These are phyloP conservation scores for Periplaneta americana DNA, from an alignment of 1,140 invertebrate species.

Conservation along the genomic window DNA sequence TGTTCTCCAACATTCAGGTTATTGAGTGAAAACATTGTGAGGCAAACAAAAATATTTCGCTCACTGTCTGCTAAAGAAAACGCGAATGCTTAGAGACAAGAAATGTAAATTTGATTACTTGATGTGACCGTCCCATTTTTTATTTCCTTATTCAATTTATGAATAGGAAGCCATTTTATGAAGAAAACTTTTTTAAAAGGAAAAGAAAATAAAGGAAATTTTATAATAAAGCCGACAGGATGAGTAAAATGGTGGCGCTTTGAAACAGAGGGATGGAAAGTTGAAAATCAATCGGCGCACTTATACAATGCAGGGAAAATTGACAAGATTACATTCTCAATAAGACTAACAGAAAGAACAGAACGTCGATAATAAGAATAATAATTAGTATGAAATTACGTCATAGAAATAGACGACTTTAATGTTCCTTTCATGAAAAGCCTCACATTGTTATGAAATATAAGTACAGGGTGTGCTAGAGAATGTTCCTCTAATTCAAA, in stretches of 20 bases:
- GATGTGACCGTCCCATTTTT: background rate
- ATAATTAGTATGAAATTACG: too few species aligned
- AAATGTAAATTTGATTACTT: background rate
- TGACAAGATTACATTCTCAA: too few species aligned
- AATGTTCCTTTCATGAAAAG: too few species aligned
- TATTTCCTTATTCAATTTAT: background rate
- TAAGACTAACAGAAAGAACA: too few species aligned
- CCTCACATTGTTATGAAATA: too few species aligned
- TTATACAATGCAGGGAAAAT: background rate
- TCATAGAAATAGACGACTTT: too few species aligned
- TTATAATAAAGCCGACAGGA: background rate
- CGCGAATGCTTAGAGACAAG: background rate
- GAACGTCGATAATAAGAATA: too few species aligned
- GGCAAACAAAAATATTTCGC: background rate
- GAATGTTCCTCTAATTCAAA: too few species aligned
- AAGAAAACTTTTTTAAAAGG: background rate
- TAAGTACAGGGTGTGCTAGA: too few species aligned
- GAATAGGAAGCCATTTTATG: background rate
- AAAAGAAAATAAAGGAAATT: background rate
- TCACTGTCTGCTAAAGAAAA: background rate
- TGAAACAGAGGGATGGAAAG: background rate
- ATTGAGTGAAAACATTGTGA: too few species aligned
- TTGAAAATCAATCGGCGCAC: background rate
- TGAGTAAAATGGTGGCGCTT: background rate
- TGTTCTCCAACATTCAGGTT: too few species aligned